These are phyloP conservation scores for Cinara cedri DNA, from an alignment of 2,888 invertebrate species.

Conservation along the genomic window DNA sequence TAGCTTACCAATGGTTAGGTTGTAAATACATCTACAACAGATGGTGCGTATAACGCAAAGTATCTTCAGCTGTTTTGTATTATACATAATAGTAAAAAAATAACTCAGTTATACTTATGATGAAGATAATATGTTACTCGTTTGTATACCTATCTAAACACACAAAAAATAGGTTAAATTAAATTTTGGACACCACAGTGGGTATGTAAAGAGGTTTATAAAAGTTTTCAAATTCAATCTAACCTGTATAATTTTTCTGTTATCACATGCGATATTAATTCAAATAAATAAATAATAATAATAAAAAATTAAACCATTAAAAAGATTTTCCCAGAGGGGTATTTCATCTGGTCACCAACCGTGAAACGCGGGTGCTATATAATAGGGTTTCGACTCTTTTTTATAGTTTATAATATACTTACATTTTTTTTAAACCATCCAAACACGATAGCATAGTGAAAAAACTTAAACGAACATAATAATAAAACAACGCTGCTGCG, in stretches of 20 bases:
- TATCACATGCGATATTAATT: conserved; percentile 27
- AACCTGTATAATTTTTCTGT: conserved; percentile 16
- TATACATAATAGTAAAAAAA: no score
- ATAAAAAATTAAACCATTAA: conserved; percentile 30
- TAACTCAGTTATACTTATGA: no score
- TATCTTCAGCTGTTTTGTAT: no score
- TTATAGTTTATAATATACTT: conserved; percentile 13
- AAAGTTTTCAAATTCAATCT: conserved; percentile 39
- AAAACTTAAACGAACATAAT: background rate
- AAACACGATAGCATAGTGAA: background rate
- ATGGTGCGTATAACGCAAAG: no score
- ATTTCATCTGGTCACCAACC: conserved; percentile 25
- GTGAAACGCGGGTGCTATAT: conserved; percentile 14
- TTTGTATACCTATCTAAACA: no score
- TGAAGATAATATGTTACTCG: no score
- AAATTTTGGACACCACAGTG: conserved; percentile 1
- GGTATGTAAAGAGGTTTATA: background rate
- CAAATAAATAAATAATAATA: conserved; percentile 25
- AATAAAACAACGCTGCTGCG: background rate
- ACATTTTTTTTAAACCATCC: background rate
- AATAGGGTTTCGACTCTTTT: conserved; percentile 32
- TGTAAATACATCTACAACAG: no score
- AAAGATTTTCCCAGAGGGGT: conserved; percentile 22
- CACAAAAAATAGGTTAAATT: conserved; percentile 29
- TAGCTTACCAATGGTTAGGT: no score